Conservation (phyloP, 2,888 invertebrate species). For the Aleiodes alternator region DNA sequence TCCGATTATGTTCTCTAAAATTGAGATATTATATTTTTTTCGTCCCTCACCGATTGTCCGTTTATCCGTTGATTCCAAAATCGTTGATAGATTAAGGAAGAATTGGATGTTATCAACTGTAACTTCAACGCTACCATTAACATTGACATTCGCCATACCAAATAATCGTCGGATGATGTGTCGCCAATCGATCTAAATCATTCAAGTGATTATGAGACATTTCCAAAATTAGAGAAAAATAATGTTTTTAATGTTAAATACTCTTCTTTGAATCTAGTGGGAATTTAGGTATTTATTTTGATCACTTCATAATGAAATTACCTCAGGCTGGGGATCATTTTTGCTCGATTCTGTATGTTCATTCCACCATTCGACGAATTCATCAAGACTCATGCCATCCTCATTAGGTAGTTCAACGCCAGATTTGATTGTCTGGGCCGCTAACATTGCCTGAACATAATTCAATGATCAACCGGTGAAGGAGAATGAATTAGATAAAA, state of each 20-base stretch:
- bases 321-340: background rate
- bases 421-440: background rate
- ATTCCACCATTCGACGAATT: constrained; percentile 18
- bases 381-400: background rate
- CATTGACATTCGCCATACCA: background rate
- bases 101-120: background rate
- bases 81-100: background rate
- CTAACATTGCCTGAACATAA: background rate
- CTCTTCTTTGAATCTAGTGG: background rate
- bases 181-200: constrained; percentile 3
- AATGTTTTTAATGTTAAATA: too few species aligned
- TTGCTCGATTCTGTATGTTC: background rate
- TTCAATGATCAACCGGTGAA: background rate
- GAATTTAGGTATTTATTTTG: background rate
- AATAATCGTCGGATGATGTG: background rate
- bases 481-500: too few species aligned
- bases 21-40: background rate
- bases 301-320: too few species aligned
- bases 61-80: background rate
- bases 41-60: background rate
- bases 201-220: too few species aligned
- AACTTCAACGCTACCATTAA: background rate
- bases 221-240: too few species aligned
- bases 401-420: too few species aligned
- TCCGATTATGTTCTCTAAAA: background rate